These are phyloP conservation scores for Urosaurus nigricauda DNA, from an alignment of 2,797 vertebrate species.

Conservation along the genomic window DNA sequence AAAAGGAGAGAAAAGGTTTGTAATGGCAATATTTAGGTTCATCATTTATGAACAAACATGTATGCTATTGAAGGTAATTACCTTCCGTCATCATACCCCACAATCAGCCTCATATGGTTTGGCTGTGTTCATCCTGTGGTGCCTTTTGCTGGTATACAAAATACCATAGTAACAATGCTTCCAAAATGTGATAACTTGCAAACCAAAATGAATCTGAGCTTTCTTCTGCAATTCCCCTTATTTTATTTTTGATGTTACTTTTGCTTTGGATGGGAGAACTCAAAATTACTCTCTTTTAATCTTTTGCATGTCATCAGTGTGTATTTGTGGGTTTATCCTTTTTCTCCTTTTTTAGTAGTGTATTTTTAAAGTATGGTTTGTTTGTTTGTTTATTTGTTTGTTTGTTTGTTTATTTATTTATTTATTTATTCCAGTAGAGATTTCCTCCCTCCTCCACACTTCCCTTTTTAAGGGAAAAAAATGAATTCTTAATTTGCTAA, in stretches of 20 bases:
- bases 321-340: conserved; percentile 33
- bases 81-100: conserved; percentile 28
- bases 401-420: conserved; percentile 44
- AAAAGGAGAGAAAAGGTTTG: conserved; percentile 23
- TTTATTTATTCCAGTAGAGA: conserved; percentile 45
- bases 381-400: conserved; percentile 44
- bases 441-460: not conserved
- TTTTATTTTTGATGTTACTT: conserved; percentile 8
- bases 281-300: conserved; percentile 49
- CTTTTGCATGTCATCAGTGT: conserved; percentile 58
- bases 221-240: conserved; percentile 56
- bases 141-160: conserved; percentile 85
- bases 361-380: conserved; percentile 64
- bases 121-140: conserved; percentile 88
- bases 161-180: conserved; percentile 71
- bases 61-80: conserved; percentile 22
- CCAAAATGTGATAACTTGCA: conserved; percentile 62
- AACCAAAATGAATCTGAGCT: conserved; percentile 69
- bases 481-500: conserved; percentile 66
- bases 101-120: conserved; percentile 50
- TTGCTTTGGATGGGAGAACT: conserved; percentile 56
- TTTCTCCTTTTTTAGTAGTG: conserved; percentile 41
- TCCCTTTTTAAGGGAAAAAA: conserved; percentile 7
- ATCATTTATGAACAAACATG: not conserved
- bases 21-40: conserved; percentile 11